A percentile compares a stretch with the other conserved stretches of the same genome.
Evolutionary conservation across 2,113 vertebrate species (phyloP).

Genomic region (Anolis carolinensis): DNA sequence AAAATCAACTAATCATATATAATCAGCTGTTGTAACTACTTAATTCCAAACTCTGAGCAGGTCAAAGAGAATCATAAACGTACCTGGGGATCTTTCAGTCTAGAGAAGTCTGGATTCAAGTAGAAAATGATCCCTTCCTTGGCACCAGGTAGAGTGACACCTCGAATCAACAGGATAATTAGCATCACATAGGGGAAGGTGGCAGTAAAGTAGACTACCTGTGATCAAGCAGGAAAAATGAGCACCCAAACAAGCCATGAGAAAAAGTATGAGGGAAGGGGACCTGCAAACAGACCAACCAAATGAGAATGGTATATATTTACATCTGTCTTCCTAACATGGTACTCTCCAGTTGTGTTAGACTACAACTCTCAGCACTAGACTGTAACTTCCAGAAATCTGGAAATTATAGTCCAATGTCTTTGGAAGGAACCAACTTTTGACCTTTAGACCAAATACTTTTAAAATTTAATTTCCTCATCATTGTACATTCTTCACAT

Average conservation of each 20-base stretch:
- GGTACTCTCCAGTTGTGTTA: neutral
- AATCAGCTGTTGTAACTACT: neutral
- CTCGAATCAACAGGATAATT: constrained; percentile 87
- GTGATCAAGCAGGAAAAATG: constrained; percentile 10
- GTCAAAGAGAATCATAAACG: neutral
- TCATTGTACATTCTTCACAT: too few relatives aligned
- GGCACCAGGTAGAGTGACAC: constrained; percentile 89
- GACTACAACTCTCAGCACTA: neutral
- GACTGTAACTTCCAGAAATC: too few relatives aligned
- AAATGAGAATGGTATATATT: neutral
- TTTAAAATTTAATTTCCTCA: too few relatives aligned
- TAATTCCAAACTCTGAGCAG: neutral
- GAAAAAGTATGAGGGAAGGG: neutral
- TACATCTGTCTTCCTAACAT: neutral
- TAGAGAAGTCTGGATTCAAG: constrained; percentile 87
- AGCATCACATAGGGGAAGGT: constrained; percentile 96
- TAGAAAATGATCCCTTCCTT: constrained; percentile 89
- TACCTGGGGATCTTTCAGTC: constrained; percentile 92
- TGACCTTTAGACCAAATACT: too few relatives aligned
- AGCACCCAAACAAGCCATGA: neutral
- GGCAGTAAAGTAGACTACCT: constrained; percentile 98
- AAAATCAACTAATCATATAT: neutral
- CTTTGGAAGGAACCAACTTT: too few relatives aligned
- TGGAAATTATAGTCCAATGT: too few relatives aligned
- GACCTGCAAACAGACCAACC: neutral